Evolutionary conservation across 2,113 vertebrate species (phyloP).

Genomic region (Haemorhous mexicanus): DNA sequence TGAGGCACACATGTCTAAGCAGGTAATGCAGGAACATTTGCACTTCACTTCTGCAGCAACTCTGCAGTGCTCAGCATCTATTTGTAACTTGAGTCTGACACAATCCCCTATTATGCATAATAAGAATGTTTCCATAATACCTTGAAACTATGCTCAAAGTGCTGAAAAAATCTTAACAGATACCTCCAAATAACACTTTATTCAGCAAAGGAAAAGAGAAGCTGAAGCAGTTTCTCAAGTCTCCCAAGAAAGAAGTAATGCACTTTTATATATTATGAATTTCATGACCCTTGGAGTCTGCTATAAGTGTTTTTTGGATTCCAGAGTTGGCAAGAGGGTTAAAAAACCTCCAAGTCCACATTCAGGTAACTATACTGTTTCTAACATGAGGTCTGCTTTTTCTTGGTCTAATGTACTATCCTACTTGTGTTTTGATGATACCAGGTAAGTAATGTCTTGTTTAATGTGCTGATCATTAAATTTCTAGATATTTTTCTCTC

Average conservation of each 20-base stretch:
- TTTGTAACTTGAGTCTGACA: background rate
- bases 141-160: background rate
- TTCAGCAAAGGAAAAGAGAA: background rate
- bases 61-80: background rate
- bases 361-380: background rate
- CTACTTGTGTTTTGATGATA: background rate
- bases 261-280: background rate
- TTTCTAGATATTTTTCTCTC: background rate
- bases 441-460: background rate
- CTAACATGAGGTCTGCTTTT: background rate
- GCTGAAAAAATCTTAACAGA: accelerated
- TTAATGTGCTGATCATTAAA: accelerated
- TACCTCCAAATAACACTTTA: background rate
- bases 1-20: background rate
- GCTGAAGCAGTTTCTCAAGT: background rate
- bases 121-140: background rate
- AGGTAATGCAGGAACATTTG: background rate
- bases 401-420: background rate
- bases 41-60: background rate
- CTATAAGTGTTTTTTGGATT: background rate
- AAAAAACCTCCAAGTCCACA: background rate
- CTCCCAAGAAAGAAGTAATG: background rate
- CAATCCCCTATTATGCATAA: background rate
- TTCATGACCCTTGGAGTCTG: background rate
- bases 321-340: background rate